These are phyloP conservation scores for Enteromius treurensis DNA, from an alignment of 2,797 vertebrate genomes.

Conservation along the genomic window DNA sequence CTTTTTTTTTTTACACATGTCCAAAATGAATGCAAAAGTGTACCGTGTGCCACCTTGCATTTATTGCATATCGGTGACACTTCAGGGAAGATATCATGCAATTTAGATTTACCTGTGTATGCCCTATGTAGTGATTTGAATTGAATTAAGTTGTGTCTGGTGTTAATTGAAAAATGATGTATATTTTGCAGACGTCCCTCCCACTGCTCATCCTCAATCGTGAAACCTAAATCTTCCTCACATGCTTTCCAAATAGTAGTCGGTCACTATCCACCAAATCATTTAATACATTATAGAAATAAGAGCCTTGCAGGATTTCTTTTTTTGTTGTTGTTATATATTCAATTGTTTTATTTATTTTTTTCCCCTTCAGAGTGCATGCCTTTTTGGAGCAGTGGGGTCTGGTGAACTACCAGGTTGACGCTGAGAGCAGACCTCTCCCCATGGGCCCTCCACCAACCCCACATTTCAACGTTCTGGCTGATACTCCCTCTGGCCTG, in stretches of 20 bases:
- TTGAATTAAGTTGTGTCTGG: neutral
- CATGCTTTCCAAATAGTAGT: neutral
- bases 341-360: neutral
- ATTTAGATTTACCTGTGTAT: neutral
- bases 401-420: conserved; percentile 97
- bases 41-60: neutral
- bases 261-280: neutral
- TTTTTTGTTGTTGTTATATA: neutral
- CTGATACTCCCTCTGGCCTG: conserved; percentile 93
- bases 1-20: neutral
- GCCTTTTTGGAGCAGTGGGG: conserved; percentile 99
- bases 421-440: conserved; percentile 91
- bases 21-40: neutral
- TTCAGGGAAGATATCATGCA: neutral
- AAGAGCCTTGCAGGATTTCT: neutral
- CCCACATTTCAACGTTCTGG: conserved; percentile 94
- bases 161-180: neutral
- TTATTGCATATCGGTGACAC: neutral
- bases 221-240: neutral
- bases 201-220: neutral
- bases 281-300: neutral
- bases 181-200: neutral
- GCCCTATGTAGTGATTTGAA: neutral
- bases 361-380: conserved; percentile 81
- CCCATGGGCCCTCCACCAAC: conserved; percentile 97